Evolutionary conservation across 2,113 vertebrate species (phyloP), one percentile per base, ranked within the genome.

Genomic region (Ammodytes marinus): DNA sequence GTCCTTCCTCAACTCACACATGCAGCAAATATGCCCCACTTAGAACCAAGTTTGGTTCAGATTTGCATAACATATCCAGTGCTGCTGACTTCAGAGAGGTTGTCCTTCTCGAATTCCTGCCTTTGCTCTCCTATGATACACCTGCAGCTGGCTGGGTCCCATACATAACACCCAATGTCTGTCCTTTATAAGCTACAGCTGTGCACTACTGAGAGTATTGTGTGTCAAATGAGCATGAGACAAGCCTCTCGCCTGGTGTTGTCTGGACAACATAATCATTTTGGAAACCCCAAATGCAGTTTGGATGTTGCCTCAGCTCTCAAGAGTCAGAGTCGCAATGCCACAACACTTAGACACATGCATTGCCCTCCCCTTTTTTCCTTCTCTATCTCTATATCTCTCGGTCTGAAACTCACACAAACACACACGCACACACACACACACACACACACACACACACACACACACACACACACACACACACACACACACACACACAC

Each of bases 121-220:
- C 74, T 79, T 69, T 58, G 17, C 69, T 73, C 68, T 50, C 59
- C 17, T 55, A 45, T 40, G 12, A 2, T 90, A 83, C 94, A 93
- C 90, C 92, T 92, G 92, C 93, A 95, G 93, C 92, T 92, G 92
- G 74, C 82, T 64, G 74, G 89, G 90, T 85, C 90, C 79, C 75
- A 89, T 92, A 94, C 94, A 93, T 90, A 93, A 85, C 90, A 94
- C 86, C 90, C 91, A 93, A 86, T 86, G 89, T 87, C 79, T 78
- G 89, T 89, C 85, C 88, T 86, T 87, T 88, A 89, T 89, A 27
- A 50, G 52, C 73, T 77, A 88, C 95, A 95, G 94, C 93, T 95
- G 93, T 88, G 85, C 80, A 85, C 78, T 91, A 91, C 82, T 68
- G 86, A 86, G 80, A 91, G 82, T 83, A 84, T 83, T 85, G 78